Percentiles rank a stretch among this genome's conserved stretches.
Conservation (phyloP, 2,888 invertebrate species). For the Acronicta alni region DNA sequence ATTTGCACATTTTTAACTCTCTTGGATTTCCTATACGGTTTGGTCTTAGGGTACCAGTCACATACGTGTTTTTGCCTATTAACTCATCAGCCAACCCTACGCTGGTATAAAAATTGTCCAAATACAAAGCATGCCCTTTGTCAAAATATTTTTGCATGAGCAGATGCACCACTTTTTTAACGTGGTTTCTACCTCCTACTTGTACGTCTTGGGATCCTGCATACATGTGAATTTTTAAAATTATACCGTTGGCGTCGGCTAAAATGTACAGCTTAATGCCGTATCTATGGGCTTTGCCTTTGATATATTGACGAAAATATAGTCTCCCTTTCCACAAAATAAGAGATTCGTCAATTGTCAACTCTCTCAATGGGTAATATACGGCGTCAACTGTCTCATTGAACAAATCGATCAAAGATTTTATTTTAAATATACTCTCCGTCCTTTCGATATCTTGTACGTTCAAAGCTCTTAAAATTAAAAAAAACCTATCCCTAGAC, state of each 20-base stretch:
- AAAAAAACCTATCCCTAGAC: conserved; percentile 51
- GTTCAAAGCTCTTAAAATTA: conserved; percentile 54
- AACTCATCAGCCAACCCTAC: conserved; percentile 46
- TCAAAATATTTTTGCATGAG: conserved; percentile 46
- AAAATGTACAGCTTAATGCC: conserved; percentile 35
- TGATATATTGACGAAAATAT: conserved; percentile 50
- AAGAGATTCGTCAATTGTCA: conserved; percentile 51
- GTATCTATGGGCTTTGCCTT: conserved; percentile 39
- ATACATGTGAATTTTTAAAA: conserved; percentile 52
- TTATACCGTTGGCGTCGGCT: conserved; percentile 49
- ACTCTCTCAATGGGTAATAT: conserved; percentile 47
- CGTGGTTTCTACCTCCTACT: conserved; percentile 44
- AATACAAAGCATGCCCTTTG: conserved; percentile 41
- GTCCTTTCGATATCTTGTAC: conserved; percentile 43
- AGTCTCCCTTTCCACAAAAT: conserved; percentile 52
- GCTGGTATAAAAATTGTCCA: conserved; percentile 49
- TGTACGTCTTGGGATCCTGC: conserved; percentile 40
- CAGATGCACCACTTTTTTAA: conserved; percentile 42
- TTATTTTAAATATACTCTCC: conserved; percentile 53
- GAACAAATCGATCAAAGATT: conserved; percentile 50
- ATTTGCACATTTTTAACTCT: conserved; percentile 27
- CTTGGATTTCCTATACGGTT: conserved; percentile 44
- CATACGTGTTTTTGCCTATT: conserved; percentile 45
- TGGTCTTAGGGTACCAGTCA: conserved; percentile 48
- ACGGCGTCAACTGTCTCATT: conserved; percentile 39